These are phyloP conservation scores for Spondyliosoma cantharus DNA, from an alignment of 2,797 vertebrate species.

Conservation along the genomic window DNA sequence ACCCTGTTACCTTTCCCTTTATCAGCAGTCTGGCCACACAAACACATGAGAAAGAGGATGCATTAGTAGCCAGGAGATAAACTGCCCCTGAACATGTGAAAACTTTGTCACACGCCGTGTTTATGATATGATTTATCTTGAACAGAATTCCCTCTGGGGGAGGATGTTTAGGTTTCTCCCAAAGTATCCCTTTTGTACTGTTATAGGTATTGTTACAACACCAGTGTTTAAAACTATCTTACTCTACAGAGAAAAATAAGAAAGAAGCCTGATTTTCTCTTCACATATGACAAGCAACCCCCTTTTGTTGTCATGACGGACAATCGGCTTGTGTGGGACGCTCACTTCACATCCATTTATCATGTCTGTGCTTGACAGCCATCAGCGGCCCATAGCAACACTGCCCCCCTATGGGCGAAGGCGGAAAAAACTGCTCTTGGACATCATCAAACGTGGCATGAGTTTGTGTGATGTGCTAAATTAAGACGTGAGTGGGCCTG, in stretches of 20 bases:
- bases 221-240: not conserved
- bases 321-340: not conserved
- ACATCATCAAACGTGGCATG: slow-evolving; percentile 5
- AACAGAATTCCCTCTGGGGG: not conserved
- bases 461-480: slow-evolving; percentile 52
- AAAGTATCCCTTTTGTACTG: not conserved
- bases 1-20: slow-evolving; percentile 72
- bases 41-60: not conserved
- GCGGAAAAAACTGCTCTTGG: slow-evolving; percentile 6
- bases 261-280: slow-evolving; percentile 21
- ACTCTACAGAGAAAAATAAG: not conserved
- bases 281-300: not conserved
- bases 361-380: slow-evolving; percentile 11
- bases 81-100: not conserved
- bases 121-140: too few species aligned
- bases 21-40: slow-evolving; percentile 40
- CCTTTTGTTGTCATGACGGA: slow-evolving; percentile 19
- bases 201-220: not conserved
- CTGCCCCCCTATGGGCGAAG: slow-evolving; percentile 60
- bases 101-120: not conserved
- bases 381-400: slow-evolving; percentile 29
- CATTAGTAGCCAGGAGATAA: slow-evolving; percentile 18
- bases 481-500: slow-evolving; percentile 50
- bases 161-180: not conserved
- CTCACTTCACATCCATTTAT: slow-evolving; percentile 24